These are phyloP conservation scores for Pheosia tremula DNA, from an alignment of 2,888 invertebrate genomes.

Conservation along the genomic window DNA sequence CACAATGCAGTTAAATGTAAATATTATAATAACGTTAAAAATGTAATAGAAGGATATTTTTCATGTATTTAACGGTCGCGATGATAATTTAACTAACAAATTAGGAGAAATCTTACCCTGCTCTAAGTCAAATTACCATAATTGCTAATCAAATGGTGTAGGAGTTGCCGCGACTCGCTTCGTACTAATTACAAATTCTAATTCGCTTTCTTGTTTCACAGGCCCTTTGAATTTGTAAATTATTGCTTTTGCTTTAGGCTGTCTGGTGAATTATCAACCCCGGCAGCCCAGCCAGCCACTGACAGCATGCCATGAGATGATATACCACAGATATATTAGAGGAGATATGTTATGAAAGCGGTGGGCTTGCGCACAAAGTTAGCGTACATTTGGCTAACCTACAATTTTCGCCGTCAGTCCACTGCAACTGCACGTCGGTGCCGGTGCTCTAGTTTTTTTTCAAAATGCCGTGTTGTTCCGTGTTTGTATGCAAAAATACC, in stretches of 20 bases:
- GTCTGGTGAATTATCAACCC: constrained; percentile 66
- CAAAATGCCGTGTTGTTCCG: no score
- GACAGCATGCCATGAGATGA: neutral
- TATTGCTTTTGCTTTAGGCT: constrained; percentile 69
- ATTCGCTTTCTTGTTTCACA: constrained; percentile 81
- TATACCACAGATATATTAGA: no score
- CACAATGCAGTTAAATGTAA: neutral
- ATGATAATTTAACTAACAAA: constrained; percentile 82
- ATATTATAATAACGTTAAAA: neutral
- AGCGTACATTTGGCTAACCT: no score
- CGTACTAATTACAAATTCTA: constrained; percentile 83
- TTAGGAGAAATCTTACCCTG: constrained; percentile 81
- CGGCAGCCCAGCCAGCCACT: constrained; percentile 4
- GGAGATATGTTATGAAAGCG: no score
- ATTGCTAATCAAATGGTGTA: constrained; percentile 84
- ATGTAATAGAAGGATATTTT: neutral
- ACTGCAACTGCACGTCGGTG: no score
- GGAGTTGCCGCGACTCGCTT: constrained; percentile 69
- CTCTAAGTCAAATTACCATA: constrained; percentile 83
- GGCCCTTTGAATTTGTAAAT: constrained; percentile 83
- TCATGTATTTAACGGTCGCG: constrained; percentile 49
- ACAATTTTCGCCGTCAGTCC: no score
- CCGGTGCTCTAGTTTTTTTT: no score
- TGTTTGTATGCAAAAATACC: no score
- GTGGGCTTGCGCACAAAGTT: no score